These are phyloP conservation scores for Sympetrum striolatum DNA, from an alignment of 2,888 invertebrate species.

Conservation along the genomic window DNA sequence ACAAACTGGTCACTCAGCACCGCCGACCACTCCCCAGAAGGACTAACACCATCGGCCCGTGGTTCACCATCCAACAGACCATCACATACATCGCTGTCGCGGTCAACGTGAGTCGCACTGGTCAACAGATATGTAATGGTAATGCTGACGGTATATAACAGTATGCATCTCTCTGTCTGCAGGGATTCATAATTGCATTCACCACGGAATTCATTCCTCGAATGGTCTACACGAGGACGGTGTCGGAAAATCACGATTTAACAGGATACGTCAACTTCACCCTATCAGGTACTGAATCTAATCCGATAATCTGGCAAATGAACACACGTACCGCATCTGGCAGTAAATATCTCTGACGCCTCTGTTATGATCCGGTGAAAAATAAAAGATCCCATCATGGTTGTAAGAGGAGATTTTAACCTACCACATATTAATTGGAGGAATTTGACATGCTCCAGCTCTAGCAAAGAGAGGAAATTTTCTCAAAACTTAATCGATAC, in stretches of 20 bases:
- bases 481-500: too few species aligned
- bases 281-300: constrained; percentile 30
- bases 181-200: constrained; percentile 46
- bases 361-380: too few species aligned
- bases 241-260: constrained; percentile 8
- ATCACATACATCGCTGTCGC: constrained; percentile 47
- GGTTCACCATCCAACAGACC: constrained; percentile 45
- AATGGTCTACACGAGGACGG: constrained; percentile 10
- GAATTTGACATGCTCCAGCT: too few species aligned
- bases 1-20: constrained; percentile 45
- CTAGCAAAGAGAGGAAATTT: too few species aligned
- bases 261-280: constrained; percentile 44
- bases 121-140: too few species aligned
- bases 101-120: constrained; percentile 45
- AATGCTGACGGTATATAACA: neutral
- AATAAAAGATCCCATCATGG: too few species aligned
- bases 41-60: constrained; percentile 45
- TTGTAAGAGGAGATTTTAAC: too few species aligned
- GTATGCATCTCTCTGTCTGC: neutral
- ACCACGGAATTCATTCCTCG: constrained; percentile 45
- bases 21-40: constrained; percentile 45
- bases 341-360: neutral
- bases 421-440: too few species aligned
- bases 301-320: too few species aligned
- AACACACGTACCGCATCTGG: neutral